Evolutionary conservation across 2,888 invertebrate genomes (phyloP), one percentile per base, ranked within the genome.

Genomic region (Bellardia bayeri): DNA sequence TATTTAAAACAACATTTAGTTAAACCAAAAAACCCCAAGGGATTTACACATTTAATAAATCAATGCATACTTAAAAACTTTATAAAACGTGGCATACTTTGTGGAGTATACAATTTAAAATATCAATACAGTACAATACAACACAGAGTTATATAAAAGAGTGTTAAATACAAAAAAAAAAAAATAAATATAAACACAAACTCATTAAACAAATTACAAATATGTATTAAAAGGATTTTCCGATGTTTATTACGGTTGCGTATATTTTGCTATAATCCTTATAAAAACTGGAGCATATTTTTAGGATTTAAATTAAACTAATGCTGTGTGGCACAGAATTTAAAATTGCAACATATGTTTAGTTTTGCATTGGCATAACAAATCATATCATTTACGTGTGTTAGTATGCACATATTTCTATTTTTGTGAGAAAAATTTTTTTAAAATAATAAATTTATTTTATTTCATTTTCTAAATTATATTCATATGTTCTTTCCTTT

Each of bases 1-100:
- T 68, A 45, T 68, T 68, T 68, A 68, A 68, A 30, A 23, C 45
- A n/a, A 45, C 45, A 68, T 68, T 68, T 45, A 30, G 23, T 71
- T 71, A n/a, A n/a, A 33, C 7, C 7, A 71, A 37, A 69, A 13
- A 9, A 37, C 33, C 54, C 51, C 14, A 13, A 14, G 37, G 33
- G 51, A 51, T 71, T 71, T 54, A 16, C 37, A 11, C 7, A 54
- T 71, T 11, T 37, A 51, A 71, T 71, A 71, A 71, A 71, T 71
- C 69, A 71, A 51, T 33, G 54, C 16, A 37, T 54, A 37, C 54
- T 71, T 71, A 54, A 8, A 71, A 64, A 14, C 33, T 6, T 11
- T 37, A 54, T 54, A 54, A 71, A 71, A 37, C 16, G 16, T 30
- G 30, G 54, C 33, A 71, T 16, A n/a, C 71, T 37, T 71, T 33